Conservation (phyloP, 2,113 vertebrate genomes). For the Oreotrochilus melanogaster region DNA sequence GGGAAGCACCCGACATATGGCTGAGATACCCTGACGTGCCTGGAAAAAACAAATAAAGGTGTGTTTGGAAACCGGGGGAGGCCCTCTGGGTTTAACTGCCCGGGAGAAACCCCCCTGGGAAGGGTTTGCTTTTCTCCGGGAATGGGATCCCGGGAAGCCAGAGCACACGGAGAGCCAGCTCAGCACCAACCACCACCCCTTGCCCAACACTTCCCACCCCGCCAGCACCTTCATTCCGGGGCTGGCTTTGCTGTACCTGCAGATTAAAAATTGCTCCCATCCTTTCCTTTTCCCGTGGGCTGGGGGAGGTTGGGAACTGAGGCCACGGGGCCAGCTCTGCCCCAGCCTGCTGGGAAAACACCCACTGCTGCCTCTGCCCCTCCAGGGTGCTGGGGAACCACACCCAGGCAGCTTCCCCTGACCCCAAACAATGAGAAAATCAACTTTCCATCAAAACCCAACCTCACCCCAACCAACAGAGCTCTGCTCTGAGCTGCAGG, state of each 20-base stretch:
- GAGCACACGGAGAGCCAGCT: background rate
- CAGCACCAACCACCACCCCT: background rate
- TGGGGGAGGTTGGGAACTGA: background rate
- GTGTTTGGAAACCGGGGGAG: background rate
- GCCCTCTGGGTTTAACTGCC: background rate
- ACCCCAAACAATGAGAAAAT: background rate
- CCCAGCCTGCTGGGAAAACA: background rate
- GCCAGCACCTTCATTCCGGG: accelerated
- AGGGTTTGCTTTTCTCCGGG: background rate
- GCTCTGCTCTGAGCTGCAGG: background rate
- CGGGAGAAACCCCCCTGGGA: background rate
- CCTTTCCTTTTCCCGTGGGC: background rate
- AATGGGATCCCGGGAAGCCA: background rate
- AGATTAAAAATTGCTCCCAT: background rate
- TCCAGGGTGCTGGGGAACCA: background rate
- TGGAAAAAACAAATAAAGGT: background rate
- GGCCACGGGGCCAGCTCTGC: accelerated
- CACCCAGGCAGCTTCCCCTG: background rate
- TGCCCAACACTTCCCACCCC: accelerated
- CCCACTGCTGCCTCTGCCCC: accelerated
- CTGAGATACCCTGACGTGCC: background rate
- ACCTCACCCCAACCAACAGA: background rate
- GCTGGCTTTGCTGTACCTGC: background rate
- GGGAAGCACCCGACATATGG: background rate
- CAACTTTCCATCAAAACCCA: background rate